phyloP scores from a whole-genome alignment of 2,888 invertebrate species.

The Phortica okadai region DNA sequence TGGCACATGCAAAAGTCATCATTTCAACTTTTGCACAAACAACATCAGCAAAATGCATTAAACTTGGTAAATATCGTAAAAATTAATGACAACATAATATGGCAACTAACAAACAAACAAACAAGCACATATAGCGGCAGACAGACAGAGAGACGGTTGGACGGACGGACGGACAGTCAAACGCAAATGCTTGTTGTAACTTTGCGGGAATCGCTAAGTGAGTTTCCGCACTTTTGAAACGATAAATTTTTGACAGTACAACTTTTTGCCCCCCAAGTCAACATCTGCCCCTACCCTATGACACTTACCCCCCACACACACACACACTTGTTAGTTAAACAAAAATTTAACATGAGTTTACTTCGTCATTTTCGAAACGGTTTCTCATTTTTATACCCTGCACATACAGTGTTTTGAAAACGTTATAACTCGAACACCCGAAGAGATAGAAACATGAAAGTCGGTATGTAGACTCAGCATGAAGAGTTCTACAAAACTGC shows the following conservation, averaged over 20 bases:
- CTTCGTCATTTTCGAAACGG: neutral
- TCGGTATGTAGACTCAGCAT: too few relatives aligned
- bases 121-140: neutral
- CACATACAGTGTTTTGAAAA: too few relatives aligned
- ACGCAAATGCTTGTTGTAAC: slow-evolving; percentile 2
- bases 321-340: slow-evolving; percentile 5
- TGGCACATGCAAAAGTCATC: slow-evolving; percentile 48
- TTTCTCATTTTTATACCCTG: neutral
- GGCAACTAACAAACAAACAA: slow-evolving; percentile 38
- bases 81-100: slow-evolving; percentile 63
- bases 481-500: too few relatives aligned
- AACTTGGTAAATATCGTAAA: slow-evolving; percentile 66
- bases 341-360: neutral
- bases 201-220: neutral
- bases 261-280: neutral
- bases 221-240: neutral
- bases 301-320: neutral
- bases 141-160: neutral
- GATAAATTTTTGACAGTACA: slow-evolving; percentile 20
- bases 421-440: too few relatives aligned
- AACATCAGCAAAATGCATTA: slow-evolving; percentile 61
- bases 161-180: neutral
- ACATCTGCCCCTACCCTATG: neutral
- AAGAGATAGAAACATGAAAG: too few relatives aligned
- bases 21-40: slow-evolving; percentile 38